These are phyloP conservation scores for Nebria salina DNA, from an alignment of 2,888 invertebrate species.

Conservation along the genomic window DNA sequence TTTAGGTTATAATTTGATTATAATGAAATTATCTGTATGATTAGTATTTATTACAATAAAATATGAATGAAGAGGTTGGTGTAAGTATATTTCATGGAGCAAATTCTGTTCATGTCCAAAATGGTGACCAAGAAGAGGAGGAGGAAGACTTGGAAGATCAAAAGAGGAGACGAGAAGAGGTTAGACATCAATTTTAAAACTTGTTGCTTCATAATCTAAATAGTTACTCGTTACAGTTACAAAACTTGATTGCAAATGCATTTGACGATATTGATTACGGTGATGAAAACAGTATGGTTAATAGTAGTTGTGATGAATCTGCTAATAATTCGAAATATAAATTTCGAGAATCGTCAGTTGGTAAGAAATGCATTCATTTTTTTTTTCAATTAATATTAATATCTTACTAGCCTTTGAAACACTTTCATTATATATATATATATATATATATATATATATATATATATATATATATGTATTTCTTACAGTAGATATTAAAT, in stretches of 20 bases:
- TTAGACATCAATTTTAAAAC: background rate
- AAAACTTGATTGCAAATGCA: constrained; percentile 42
- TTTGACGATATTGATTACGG: constrained; percentile 31
- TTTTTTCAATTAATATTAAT: too few relatives aligned
- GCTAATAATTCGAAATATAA: constrained; percentile 27
- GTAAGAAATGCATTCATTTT: background rate
- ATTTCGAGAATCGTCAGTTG: constrained; percentile 10
- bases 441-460: too few relatives aligned
- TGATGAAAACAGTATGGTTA: constrained; percentile 36
- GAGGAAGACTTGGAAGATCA: constrained; percentile 42
- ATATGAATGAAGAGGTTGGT: constrained; percentile 18
- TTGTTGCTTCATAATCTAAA: constrained; percentile 3
- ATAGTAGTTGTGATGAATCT: constrained; percentile 36
- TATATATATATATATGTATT: too few relatives aligned
- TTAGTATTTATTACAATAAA: background rate
- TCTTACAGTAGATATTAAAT: too few relatives aligned
- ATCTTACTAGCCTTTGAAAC: too few relatives aligned
- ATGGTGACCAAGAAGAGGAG: constrained; percentile 32
- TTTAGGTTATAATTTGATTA: background rate
- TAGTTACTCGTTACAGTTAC: constrained; percentile 20
- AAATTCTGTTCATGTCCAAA: constrained; percentile 33
- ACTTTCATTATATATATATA: too few relatives aligned
- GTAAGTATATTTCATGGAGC: constrained; percentile 35
- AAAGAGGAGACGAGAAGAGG: constrained; percentile 37
- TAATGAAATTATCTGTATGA: too few relatives aligned